Conservation (phyloP, 2,888 invertebrate genomes). For the Uropetala carovei region DNA sequence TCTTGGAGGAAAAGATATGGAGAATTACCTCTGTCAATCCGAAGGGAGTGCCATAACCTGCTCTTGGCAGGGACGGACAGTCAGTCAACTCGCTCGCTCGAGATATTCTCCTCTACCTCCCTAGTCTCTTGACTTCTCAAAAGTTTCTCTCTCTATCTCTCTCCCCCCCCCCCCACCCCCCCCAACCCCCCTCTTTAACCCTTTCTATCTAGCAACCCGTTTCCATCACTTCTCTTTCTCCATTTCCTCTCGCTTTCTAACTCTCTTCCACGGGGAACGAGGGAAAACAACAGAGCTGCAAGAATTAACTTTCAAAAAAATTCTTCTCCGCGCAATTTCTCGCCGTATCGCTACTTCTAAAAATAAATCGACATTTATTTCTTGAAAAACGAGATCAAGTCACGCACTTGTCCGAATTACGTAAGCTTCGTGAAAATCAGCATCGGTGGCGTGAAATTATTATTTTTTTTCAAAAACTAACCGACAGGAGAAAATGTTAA, state of each 20-base stretch:
- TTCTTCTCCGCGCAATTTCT: neutral
- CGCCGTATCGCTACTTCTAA: neutral
- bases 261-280: no score
- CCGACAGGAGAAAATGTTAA: neutral
- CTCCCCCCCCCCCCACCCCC: no score
- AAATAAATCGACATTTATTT: no score
- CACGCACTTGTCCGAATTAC: no score
- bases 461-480: slow-evolving; percentile 30
- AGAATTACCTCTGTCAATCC: slow-evolving; percentile 59
- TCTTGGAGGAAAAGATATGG: slow-evolving; percentile 55
- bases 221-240: no score
- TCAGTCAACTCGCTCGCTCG: slow-evolving; percentile 2
- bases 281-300: neutral
- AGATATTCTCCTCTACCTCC: neutral
- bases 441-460: neutral
- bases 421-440: no score
- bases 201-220: no score
- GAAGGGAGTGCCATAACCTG: slow-evolving; percentile 7
- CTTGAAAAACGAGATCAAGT: no score
- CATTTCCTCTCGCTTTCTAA: no score
- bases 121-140: neutral
- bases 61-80: slow-evolving; percentile 30
- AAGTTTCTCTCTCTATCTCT: neutral
- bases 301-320: neutral
- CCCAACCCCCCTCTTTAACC: no score